Base-by-base conservation (phyloP, 2,888 invertebrate genomes). In the Plebejus argus region DNA sequence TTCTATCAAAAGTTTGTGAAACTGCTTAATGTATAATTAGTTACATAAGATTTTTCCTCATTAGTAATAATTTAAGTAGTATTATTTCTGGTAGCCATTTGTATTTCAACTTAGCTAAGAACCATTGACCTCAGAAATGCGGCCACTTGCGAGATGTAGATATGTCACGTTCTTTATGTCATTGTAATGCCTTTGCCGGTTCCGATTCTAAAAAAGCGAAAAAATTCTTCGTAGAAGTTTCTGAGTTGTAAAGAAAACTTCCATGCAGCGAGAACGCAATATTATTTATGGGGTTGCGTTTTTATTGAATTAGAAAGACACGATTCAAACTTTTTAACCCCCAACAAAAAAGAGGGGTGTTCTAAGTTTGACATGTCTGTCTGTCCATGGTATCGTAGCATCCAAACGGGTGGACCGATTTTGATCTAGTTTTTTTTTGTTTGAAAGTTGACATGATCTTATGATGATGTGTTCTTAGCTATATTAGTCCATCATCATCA, bases 111-210 rank as follows among this genome's bases (percentile, higher is more conserved):
- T 61, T 23, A 8, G 20, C 23, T 66, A 18, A 66, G 28, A 15
- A 28, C 66, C 28, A 12, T 28, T 66, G 23, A 28, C 61, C 61
- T 28, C 20, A 12, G 1, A 5, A 66, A 66, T 23, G 61, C 61
- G 61, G 23, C 23, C 28, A 66, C 66, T 66, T 18, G 7, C 6
- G 2, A 28, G 66, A 66, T 66, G 28, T 18, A 28, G 66, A 66
- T 66, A 18, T 33, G 66, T 66, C 66, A 66, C 66, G 66, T 66
- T 66, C 28, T 66, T 66, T 66, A 28, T 15, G 66, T 66, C 66
- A 28, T 66, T 66, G 66, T 66, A 28, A 6, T 61, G 28, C 66
- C 28, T 61, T 66, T 28, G 15, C 66, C 28, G 23, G 66, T 66
- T 15, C 15, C 66, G 66, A 66, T 66, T 66, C 66, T 6, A 15